Base-by-base conservation (phyloP, 1,140 invertebrate genomes). In the Sycophila sp. region DNA sequence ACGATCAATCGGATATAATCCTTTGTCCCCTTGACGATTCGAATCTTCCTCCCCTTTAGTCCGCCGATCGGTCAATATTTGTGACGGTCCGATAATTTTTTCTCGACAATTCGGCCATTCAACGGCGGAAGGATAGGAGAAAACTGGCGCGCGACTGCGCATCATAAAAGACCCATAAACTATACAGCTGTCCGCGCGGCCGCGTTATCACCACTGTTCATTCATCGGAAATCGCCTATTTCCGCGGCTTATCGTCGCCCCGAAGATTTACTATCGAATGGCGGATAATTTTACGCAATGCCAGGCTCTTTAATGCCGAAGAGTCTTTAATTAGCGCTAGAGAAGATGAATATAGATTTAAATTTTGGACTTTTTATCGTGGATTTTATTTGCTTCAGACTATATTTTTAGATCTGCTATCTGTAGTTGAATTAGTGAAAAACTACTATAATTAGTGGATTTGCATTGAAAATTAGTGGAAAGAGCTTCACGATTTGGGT, bases 111-210 rank as follows among this genome's bases (percentile, higher is more conserved):
- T 76, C 74, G 60, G 36, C 65, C 78, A 79, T 79, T 79, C 65
- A 77, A 58, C 49, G 15, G 51, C 24, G 32, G n/a, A 51, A 10
- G 15, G 51, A 17, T 19, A 5, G 38, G 51, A 69, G 15, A 19
- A 28, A 45, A 36, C 42, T 26, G 11, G 51, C 64, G 32, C 40
- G 28, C 38, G 49, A n/a, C 19, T 13, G 40, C 38, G 40, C 69
- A 76, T 38, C 78, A 81, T 78, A 80, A 78, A n/a, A 79, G 76
- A 72, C 62, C 75, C 77, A 71, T 82, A 80, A 81, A 80, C 69
- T 68, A 76, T 47, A 47, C 80, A 84, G 81, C 80, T 81, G 82
- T 81, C 75, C 68, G 69, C 73, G 78, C 63, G 47, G 42, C 47
- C 65, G 19, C 13, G 55, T 81, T 81, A 81, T 83, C 79, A 69